Evolutionary conservation across 2,113 vertebrate species (phyloP).

Genomic region (Bothrops jararaca): DNA sequence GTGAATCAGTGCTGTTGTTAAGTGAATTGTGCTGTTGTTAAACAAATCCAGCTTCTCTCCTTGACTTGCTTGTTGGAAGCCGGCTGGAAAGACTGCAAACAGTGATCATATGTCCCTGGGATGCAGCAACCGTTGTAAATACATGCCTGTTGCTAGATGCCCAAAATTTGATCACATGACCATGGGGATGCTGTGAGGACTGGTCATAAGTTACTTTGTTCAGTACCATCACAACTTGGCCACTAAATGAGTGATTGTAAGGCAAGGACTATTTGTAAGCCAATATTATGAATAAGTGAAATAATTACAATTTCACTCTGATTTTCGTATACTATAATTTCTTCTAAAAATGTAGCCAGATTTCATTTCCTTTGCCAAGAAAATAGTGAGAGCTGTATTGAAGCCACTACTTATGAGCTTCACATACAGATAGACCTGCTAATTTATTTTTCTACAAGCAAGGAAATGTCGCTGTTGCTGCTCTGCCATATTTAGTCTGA

Average conservation of each 20-base stretch:
- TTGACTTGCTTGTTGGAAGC: background rate
- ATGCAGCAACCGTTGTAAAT: background rate
- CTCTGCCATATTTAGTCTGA: background rate
- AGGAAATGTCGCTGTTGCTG: background rate
- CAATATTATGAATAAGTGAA: background rate
- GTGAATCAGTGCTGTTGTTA: background rate
- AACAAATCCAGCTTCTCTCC: background rate
- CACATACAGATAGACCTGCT: background rate
- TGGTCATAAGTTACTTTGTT: background rate
- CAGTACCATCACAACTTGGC: background rate
- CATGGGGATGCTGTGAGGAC: background rate
- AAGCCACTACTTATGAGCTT: background rate
- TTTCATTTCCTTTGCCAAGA: background rate
- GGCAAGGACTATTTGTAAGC: background rate
- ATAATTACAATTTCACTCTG: background rate
- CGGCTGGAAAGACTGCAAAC: background rate
- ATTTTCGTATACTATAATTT: background rate
- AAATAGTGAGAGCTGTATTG: background rate
- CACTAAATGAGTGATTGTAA: background rate
- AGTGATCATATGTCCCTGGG: background rate
- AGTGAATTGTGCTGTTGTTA: background rate
- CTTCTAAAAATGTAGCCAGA: background rate
- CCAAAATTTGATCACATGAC: background rate
- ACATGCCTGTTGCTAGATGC: background rate
- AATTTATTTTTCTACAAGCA: background rate